Evolutionary conservation across 1,140 invertebrate species (phyloP), one percentile per base, ranked within the genome.

Genomic region (Anthonomus grandis): DNA sequence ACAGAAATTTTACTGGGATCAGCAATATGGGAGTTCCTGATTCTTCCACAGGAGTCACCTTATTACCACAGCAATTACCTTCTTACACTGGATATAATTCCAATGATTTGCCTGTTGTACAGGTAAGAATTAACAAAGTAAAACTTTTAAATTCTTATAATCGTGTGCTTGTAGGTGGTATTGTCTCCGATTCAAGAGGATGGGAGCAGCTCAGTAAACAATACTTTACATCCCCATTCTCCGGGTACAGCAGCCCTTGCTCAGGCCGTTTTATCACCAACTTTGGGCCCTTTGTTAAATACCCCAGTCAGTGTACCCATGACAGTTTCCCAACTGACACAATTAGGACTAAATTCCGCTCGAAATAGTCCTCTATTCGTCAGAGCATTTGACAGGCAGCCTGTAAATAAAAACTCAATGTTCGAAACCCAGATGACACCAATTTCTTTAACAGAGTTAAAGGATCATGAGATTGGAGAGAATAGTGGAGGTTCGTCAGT

Each of bases 101-200:
- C 4, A 58, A 50, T 13, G 83, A 86, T 53, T 73, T 86, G n/a
- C 84, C 86, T 1, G 82, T 89, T 0, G 79, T 88, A 2, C 85
- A 88, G 65, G 61, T 63, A 59, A 47, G 24, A 6, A n/a, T 17
- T 34, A 21, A 21, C 22, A 36, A 37, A 50, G 21, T 4, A 36
- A 50, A 15, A 44, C 41, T 1, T 23, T 17, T 17, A 5, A 21
- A 18, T 13, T 4, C 6, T 21, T 9, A 9, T 44, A 31, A 13
- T 36, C 19, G n/a, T 83, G 85, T 1, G 81, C 88, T 79, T 88
- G 2, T 84, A 88, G 65, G 87, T 90, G 13, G 82, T 90, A 1
- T 72, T 91, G 17, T 89, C 87, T 2, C 87, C 88, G 0, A 91
- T 91, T 53, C 78, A 87, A 72, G 87, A 86, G 73, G 88, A 91